Evolutionary conservation across 2,113 vertebrate species (phyloP), one percentile per base, ranked within the genome.

Genomic region (Mesembrinibis cayennensis): DNA sequence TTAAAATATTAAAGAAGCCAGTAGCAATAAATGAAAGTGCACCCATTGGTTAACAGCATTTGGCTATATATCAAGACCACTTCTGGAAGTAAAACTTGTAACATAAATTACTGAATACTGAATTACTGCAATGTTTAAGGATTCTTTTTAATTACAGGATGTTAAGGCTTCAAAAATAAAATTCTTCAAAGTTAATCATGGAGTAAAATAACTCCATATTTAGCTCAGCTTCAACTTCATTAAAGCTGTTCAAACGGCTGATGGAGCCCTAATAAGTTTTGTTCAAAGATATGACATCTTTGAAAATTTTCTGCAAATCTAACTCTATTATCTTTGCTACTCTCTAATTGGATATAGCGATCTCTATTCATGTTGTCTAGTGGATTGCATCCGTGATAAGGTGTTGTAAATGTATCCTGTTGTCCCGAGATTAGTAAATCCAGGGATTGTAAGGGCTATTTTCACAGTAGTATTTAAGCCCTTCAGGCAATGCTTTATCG

Each of bases 211-310:
- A 94, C 96, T 96, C 63, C 63, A 13, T 96, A 96, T 97, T 96
- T 97, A 95, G 69, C 80, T 88, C 52, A 93, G 94, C 95, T 95
- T 94, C 97, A 97, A 89, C 94, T 96, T 98, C 97, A 97, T 97
- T 98, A 98, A 97, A 96, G 88, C 90, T 93, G 94, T 96, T 97
- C 97, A 97, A 95, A 97, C 27, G 82, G 74, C 96, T 95, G 93
- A 96, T 58, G 81, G 96, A 95, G 78, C 92, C 88, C 94, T 97
- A 97, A 92, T 95, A 97, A 97, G 96, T 97, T 97, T 97, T 97
- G 96, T 97, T 97, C 97, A 97, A 97, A 97, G 97, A 97, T 97
- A 90, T 4, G 34, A 90, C 91, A 96, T 98, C 96, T 98, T 97
- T 97, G 96, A 97, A 97, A 94, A 93, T 93, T 87, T 96, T 87